phyloP scores from a whole-genome alignment of 2,113 vertebrate genomes.

The Pseudorhombus dupliciocellatus region DNA sequence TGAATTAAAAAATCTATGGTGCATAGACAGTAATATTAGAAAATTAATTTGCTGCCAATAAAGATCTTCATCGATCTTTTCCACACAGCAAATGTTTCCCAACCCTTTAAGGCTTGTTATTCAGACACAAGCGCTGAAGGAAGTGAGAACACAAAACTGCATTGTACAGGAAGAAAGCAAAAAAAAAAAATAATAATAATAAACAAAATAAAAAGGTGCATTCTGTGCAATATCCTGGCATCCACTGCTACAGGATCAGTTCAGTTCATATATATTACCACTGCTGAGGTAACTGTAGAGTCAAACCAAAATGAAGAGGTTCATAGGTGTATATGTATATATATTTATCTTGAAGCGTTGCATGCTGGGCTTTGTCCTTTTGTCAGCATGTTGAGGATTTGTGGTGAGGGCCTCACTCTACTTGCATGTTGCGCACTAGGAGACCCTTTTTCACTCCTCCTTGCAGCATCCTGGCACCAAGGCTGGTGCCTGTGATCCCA shows the following conservation, averaged over 20 bases:
- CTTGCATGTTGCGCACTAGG: constrained; percentile 72
- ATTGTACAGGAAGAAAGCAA: constrained; percentile 61
- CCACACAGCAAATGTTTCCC: constrained; percentile 45
- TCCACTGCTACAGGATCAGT: constrained; percentile 61
- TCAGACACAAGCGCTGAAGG: constrained; percentile 52
- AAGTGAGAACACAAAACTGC: constrained; percentile 54
- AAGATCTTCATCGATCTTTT: constrained; percentile 40
- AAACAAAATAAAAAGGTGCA: constrained; percentile 67
- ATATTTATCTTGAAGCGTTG: constrained; percentile 44
- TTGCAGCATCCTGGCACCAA: constrained; percentile 76
- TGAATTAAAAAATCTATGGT: constrained; percentile 62
- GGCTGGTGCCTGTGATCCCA: constrained; percentile 63
- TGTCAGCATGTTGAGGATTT: constrained; percentile 6
- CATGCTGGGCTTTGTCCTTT: constrained; percentile 17
- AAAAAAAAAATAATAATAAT: constrained; percentile 51
- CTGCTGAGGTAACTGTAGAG: constrained; percentile 61
- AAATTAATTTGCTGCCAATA: constrained; percentile 51
- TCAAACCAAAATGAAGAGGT: constrained; percentile 47
- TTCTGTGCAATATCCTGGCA: constrained; percentile 71
- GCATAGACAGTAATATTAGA: constrained; percentile 73
- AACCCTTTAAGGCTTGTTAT: constrained; percentile 45
- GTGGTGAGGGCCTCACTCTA: constrained; percentile 58
- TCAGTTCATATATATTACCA: constrained; percentile 51
- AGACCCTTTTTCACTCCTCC: constrained; percentile 73
- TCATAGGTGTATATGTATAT: constrained; percentile 33